Evolutionary conservation across 2,888 invertebrate species (phyloP).

Genomic region (Agonopterix arenella): DNA sequence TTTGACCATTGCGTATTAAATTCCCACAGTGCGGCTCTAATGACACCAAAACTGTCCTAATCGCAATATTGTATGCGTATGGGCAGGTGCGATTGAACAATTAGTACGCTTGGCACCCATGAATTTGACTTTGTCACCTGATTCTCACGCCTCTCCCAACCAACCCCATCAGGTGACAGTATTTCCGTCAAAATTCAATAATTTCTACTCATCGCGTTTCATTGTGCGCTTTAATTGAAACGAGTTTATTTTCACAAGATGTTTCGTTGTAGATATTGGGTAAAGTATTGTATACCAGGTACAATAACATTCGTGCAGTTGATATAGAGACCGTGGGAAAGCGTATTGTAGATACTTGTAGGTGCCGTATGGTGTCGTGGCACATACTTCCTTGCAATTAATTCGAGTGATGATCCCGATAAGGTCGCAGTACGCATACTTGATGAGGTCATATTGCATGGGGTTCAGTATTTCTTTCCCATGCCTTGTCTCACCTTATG

Average conservation of each 20-base stretch:
- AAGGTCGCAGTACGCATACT: constrained; percentile 52
- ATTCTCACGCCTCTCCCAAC: constrained; percentile 39
- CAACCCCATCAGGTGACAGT: constrained; percentile 2
- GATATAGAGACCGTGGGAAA: constrained; percentile 52
- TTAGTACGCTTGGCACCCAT: constrained; percentile 39
- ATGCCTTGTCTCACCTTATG: constrained; percentile 19
- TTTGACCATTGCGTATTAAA: constrained; percentile 1
- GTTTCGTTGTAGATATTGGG: no score
- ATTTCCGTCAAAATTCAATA: constrained; percentile 2
- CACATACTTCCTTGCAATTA: constrained; percentile 67
- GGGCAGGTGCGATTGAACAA: constrained; percentile 65
- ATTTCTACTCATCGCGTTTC: background rate
- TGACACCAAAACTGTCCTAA: constrained; percentile 46
- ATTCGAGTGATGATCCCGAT: constrained; percentile 66
- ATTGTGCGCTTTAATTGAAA: background rate
- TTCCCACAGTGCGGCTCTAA: constrained; percentile 47
- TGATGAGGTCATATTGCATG: constrained; percentile 60
- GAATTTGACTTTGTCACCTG: constrained; percentile 51
- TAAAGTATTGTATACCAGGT: no score
- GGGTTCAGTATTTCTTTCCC: constrained; percentile 44
- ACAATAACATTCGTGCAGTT: no score
- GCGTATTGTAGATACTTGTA: constrained; percentile 27
- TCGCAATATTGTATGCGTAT: constrained; percentile 39
- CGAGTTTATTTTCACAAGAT: no score
- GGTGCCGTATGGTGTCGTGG: constrained; percentile 55